Percentiles rank a stretch among this genome's conserved stretches.
These are phyloP conservation scores for Zoanthus gigantus DNA, from an alignment of 92 coral and sea anemone species.

Conservation along the genomic window DNA sequence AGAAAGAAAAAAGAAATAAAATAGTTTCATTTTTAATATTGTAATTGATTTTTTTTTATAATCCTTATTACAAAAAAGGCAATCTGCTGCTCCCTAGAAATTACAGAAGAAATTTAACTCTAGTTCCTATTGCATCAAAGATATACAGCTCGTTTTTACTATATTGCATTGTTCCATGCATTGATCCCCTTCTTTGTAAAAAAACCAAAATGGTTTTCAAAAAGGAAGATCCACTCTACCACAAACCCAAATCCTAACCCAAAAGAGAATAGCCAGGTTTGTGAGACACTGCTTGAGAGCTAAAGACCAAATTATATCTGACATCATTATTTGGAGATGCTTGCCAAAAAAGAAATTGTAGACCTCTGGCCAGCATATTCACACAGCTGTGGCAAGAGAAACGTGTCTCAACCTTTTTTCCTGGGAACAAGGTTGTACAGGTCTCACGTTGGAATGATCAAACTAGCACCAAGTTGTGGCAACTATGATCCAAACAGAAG, in stretches of 20 bases:
- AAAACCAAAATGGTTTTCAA: constrained; percentile 19
- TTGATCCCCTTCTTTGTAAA: not conserved
- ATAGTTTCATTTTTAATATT: no score
- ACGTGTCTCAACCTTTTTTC: no score
- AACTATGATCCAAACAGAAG: no score
- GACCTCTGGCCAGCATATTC: not conserved
- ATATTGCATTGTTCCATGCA: constrained; percentile 11
- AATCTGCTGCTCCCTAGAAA: not conserved
- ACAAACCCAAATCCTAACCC: constrained; percentile 9
- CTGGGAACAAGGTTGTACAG: no score
- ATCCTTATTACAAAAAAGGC: constrained; percentile 18
- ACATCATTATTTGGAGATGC: constrained; percentile 9
- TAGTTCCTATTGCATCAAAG: constrained; percentile 17
- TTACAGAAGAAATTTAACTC: constrained; percentile 1
- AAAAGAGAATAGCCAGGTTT: constrained; percentile 28
- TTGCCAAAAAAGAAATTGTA: not conserved
- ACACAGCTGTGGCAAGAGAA: no score
- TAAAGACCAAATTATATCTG: constrained; percentile 20
- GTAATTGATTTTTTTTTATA: no score
- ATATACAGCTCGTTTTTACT: constrained; percentile 14
- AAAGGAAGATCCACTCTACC: constrained; percentile 39
- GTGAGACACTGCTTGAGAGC: constrained; percentile 37
- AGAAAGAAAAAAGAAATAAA: no score
- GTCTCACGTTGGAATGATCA: no score
- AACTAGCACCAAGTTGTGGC: no score